Evolutionary conservation across 1,140 invertebrate genomes (phyloP).

Genomic region (Platorchestia sp.): DNA sequence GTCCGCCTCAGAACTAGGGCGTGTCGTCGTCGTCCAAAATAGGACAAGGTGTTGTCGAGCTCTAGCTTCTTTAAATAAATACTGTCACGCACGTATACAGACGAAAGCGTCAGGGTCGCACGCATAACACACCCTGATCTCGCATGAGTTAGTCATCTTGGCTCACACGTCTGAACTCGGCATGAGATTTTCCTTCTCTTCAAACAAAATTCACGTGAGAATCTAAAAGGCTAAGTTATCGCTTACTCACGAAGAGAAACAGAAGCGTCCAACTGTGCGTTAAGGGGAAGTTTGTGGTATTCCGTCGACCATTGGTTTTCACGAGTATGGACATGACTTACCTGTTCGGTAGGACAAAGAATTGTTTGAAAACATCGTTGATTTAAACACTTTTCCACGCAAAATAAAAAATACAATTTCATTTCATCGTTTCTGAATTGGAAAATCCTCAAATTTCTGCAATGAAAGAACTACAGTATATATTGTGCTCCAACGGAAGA

Average conservation of each 20-base stretch:
- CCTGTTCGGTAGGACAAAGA: too few species aligned
- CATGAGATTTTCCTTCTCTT: neutral
- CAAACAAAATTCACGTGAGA: neutral
- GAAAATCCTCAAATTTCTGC: too few species aligned
- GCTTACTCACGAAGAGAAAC: neutral
- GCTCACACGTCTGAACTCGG: neutral
- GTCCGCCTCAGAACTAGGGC: neutral
- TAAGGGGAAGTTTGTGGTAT: neutral
- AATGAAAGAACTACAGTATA: too few species aligned
- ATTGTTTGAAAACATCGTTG: too few species aligned
- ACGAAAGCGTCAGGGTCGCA: neutral
- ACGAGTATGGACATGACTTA: too few species aligned
- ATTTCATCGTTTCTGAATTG: too few species aligned
- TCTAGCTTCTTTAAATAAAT: slow-evolving; percentile 42
- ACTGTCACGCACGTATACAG: neutral
- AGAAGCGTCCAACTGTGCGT: neutral
- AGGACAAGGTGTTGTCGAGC: neutral
- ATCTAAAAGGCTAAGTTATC: neutral
- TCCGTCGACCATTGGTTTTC: too few species aligned
- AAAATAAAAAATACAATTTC: too few species aligned
- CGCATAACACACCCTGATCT: neutral
- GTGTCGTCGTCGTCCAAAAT: neutral
- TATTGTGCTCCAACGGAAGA: too few species aligned
- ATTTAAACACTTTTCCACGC: too few species aligned
- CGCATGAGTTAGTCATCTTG: neutral